phyloP scores from a whole-genome alignment of 1,140 invertebrate species.

The Vollenhovia emeryi region DNA sequence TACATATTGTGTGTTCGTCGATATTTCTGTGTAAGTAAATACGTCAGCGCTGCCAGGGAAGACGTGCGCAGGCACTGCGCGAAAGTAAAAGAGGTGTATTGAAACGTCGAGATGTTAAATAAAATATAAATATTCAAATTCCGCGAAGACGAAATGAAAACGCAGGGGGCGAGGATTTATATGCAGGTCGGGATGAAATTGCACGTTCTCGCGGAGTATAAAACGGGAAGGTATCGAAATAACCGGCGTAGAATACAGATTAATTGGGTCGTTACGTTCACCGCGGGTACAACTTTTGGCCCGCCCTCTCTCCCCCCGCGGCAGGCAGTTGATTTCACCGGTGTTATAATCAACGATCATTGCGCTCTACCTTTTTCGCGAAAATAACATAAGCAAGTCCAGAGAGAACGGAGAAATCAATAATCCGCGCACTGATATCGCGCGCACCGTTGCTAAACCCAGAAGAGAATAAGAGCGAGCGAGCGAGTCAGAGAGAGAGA shows the following conservation, averaged over 20 bases:
- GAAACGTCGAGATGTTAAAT: not conserved
- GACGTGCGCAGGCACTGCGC: not conserved
- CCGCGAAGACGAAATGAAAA: not conserved
- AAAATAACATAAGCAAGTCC: conserved; percentile 69
- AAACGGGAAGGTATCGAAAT: not conserved
- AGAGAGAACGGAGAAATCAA: conserved; percentile 79
- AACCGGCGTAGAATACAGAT: conserved; percentile 8
- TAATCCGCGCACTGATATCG: conserved; percentile 81
- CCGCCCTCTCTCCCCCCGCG: not conserved
- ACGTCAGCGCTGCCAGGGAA: not conserved
- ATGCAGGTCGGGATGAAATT: not conserved
- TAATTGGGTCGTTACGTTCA: conserved; percentile 35
- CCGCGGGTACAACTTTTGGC: not conserved
- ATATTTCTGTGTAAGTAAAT: not conserved
- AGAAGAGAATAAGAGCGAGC: conserved; percentile 42
- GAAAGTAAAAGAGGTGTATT: not conserved
- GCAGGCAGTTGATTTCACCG: conserved; percentile 13
- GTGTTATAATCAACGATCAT: conserved; percentile 28
- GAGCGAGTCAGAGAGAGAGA: conserved; percentile 16
- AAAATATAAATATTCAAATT: not conserved
- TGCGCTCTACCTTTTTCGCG: conserved; percentile 45
- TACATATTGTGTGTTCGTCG: not conserved
- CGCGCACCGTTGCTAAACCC: conserved; percentile 71
- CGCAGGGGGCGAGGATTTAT: not conserved
- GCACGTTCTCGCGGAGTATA: not conserved